Evolutionary conservation across 2,113 vertebrate genomes (phyloP).

Genomic region (Conger conger): DNA sequence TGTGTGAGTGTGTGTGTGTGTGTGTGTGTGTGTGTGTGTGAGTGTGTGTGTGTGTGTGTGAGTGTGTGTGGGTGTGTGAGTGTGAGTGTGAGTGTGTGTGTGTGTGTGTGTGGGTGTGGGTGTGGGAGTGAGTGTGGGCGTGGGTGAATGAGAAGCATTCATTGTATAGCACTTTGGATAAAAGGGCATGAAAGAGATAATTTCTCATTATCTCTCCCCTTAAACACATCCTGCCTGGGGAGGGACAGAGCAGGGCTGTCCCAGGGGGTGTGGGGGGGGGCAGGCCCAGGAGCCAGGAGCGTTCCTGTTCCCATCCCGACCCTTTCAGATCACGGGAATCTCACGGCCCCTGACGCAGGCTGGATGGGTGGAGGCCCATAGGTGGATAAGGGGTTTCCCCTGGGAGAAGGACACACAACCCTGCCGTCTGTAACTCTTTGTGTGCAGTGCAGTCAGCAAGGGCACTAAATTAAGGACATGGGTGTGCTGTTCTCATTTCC

Average conservation of each 20-base stretch:
- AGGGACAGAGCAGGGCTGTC: neutral
- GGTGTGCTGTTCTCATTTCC: neutral
- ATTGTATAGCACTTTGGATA: no score
- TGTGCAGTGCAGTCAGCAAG: neutral
- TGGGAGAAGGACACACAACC: neutral
- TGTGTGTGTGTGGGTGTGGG: no score
- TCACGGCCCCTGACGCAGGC: neutral
- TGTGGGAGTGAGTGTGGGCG: no score
- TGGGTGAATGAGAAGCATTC: no score
- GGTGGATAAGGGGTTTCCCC: neutral
- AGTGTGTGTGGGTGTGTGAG: no score
- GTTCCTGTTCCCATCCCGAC: slow-evolving; percentile 19
- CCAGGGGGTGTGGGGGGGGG: neutral
- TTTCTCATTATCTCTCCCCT: no score
- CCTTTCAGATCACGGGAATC: slow-evolving; percentile 17
- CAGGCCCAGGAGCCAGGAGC: neutral
- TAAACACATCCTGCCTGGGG: slow-evolving; percentile 11
- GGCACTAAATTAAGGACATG: neutral
- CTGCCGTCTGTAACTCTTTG: neutral
- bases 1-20: no score
- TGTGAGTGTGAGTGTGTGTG: no score
- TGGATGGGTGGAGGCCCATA: neutral
- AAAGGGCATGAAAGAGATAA: no score
- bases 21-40: no score
- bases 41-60: no score